Conservation (phyloP, 2,797 vertebrate genomes). For the Microctenopoma steveboyesi region DNA sequence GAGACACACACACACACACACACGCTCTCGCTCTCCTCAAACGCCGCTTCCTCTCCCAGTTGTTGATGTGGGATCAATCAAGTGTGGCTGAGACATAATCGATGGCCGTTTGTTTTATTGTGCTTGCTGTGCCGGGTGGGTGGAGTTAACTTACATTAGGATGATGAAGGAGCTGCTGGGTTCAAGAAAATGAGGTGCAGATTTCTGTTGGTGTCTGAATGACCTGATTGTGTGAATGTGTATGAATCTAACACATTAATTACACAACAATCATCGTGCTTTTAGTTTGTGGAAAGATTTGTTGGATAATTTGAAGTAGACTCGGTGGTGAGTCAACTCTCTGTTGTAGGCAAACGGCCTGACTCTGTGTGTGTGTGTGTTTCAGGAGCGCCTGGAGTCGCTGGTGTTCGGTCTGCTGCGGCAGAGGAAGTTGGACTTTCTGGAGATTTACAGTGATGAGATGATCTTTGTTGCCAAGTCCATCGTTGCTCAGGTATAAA, state of each 20-base stretch:
- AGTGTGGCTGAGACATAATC: not conserved
- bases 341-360: too few species aligned
- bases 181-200: too few species aligned
- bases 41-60: not conserved
- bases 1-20: slow-evolving; percentile 17
- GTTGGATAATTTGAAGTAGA: too few species aligned
- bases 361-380: not conserved
- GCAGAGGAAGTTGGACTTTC: slow-evolving; percentile 96
- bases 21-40: not conserved
- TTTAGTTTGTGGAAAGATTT: too few species aligned
- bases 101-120: slow-evolving; percentile 11
- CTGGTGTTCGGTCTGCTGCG: slow-evolving; percentile 95
- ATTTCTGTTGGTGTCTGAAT: not conserved
- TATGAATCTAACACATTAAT: too few species aligned
- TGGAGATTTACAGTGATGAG: slow-evolving; percentile 96
- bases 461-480: slow-evolving; percentile 91
- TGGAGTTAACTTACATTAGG: not conserved
- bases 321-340: too few species aligned
- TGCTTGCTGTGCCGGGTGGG: slow-evolving; percentile 4
- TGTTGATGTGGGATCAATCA: slow-evolving; percentile 5
- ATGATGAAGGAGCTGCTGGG: not conserved
- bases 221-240: too few species aligned
- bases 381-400: slow-evolving; percentile 92
- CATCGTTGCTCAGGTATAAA: slow-evolving; percentile 91
- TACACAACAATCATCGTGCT: too few species aligned